Conservation (phyloP, 2,797 vertebrate species). For the Ispidina lecontei region DNA sequence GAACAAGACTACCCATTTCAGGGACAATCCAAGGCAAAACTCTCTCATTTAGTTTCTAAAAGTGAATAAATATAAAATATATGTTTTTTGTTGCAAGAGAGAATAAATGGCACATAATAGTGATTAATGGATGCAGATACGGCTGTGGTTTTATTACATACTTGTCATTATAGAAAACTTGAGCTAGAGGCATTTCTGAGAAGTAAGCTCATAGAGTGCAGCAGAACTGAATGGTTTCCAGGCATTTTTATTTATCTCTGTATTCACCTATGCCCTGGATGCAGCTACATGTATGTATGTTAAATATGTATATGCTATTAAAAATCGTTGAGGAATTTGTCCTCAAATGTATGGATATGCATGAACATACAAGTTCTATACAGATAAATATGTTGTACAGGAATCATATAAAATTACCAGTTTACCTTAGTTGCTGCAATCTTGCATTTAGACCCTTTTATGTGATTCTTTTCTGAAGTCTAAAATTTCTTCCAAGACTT, state of each 20-base stretch:
- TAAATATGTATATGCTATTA: not conserved
- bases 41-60: not conserved
- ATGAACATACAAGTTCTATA: not conserved
- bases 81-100: not conserved
- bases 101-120: not conserved
- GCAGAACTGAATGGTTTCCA: not conserved
- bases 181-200: not conserved
- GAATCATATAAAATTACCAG: not conserved
- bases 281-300: not conserved
- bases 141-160: not conserved
- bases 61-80: constrained; percentile 5
- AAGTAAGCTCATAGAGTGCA: not conserved
- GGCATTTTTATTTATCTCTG: not conserved
- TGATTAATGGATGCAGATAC: not conserved
- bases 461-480: not conserved
- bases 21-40: not conserved
- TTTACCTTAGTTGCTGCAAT: not conserved
- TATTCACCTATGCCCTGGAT: not conserved
- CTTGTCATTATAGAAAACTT: not conserved
- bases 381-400: not conserved
- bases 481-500: not conserved
- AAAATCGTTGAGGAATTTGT: not conserved
- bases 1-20: not conserved
- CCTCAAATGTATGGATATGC: not conserved
- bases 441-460: not conserved